Conservation (phyloP, 2,113 vertebrate species). For the Sapayoa aenigma region DNA sequence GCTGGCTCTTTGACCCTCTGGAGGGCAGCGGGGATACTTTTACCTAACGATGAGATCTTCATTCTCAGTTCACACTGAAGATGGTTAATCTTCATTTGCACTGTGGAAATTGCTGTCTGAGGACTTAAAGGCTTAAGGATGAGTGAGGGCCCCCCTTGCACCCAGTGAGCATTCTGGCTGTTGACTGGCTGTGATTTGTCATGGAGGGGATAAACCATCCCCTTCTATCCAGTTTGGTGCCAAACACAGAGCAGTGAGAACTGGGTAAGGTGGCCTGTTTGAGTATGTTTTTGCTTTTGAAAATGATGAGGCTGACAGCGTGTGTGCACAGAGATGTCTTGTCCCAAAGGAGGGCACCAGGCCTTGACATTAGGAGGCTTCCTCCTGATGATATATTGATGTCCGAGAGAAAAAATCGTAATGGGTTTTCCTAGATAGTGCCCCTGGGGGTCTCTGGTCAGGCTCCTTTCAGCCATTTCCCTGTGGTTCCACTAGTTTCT, state of each 20-base stretch:
- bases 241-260: background rate
- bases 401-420: background rate
- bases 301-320: background rate
- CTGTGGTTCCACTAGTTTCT: background rate
- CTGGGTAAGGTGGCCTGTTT: background rate
- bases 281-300: background rate
- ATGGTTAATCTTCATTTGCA: background rate
- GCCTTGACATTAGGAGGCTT: background rate
- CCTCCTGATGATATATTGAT: background rate
- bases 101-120: background rate
- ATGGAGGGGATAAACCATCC: background rate
- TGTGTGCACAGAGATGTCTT: background rate
- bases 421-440: background rate
- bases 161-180: background rate
- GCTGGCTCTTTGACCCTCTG: background rate
- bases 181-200: background rate
- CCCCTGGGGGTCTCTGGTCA: background rate
- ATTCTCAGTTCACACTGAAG: background rate
- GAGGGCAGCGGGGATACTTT: background rate
- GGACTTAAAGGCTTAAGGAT: background rate
- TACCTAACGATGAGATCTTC: background rate
- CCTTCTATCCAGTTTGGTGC: background rate
- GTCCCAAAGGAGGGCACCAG: background rate
- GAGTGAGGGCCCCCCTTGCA: fast-evolving
- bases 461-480: background rate